A percentile compares a stretch with the other conserved stretches of the same genome.
Conservation (phyloP, 1,140 invertebrate genomes). For the Chironomus striatipennis region DNA sequence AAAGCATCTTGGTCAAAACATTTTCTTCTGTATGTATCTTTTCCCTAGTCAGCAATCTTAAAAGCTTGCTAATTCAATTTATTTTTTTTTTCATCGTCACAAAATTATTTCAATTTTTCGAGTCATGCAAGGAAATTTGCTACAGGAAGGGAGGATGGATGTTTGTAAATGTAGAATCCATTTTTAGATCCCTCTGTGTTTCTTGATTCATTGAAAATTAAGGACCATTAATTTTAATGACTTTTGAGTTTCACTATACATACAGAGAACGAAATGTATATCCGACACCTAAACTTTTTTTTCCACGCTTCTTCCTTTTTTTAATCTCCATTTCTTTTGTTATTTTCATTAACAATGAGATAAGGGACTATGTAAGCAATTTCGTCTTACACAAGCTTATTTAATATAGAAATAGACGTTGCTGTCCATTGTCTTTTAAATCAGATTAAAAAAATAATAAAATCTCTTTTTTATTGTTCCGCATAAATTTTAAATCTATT, state of each 20-base stretch:
- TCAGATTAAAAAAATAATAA: not conserved
- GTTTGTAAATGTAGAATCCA: not conserved
- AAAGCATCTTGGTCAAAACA: not conserved
- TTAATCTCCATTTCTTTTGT: not conserved
- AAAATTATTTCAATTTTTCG: not conserved
- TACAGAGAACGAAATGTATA: not conserved
- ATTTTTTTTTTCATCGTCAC: not conserved
- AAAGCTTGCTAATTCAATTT: no score
- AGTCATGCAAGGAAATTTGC: not conserved
- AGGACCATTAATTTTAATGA: constrained; percentile 3
- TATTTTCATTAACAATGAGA: not conserved
- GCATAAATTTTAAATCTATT: no score
- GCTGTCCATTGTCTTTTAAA: not conserved
- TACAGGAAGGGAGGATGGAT: not conserved
- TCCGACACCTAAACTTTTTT: not conserved
- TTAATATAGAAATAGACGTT: not conserved
- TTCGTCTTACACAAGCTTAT: not conserved
- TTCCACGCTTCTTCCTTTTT: not conserved
- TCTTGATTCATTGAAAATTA: not conserved
- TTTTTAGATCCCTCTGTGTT: not conserved
- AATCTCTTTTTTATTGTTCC: not conserved
- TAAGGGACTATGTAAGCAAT: not conserved
- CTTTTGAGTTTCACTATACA: not conserved
- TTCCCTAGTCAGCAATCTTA: no score
- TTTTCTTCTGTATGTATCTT: not conserved